Evolutionary conservation across 2,888 invertebrate species (phyloP), one percentile per base, ranked within the genome.

Genomic region (Nephrotoma guestfalica): DNA sequence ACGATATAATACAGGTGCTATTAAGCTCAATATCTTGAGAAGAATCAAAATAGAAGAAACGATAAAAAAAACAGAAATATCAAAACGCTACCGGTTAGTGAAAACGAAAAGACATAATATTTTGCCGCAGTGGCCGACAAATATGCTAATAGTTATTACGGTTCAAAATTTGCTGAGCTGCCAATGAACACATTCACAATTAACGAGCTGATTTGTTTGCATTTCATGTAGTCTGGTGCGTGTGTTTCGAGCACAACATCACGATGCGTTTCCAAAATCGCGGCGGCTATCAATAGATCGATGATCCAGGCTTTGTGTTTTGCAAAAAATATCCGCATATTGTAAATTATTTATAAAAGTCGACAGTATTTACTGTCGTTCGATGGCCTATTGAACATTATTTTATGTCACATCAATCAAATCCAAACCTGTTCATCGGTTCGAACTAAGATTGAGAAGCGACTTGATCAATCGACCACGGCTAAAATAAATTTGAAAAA

Each of bases 181-280:
- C 95, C 96, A 0, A 91, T 99, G 0, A 98, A 98, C 90, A 94
- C 96, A n/a, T 94, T 96, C 88, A 98, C 98, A 0, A 92, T 98
- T 86, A 96, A 96, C 6, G 99, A 99, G 92, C 94, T 99, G 9
- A 92, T 99, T n/a, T 94, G 99, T 88, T 89, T 95, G 86, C 96
- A 96, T 92, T 91, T 96, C 86, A 91, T 96, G 57, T 93, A 94
- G 18, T 96, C 96, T 0, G 97, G 97, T 1, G 94, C 95, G 0
- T 89, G 92, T 86, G 93, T 95, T 3, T 94, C 93, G 87, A 94
- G 94, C 86, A 94, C 93, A 86, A 94, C 95, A 86, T 94, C 95
- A 15, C 94, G 94, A 89, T 96, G 95, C 94, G 96, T 87, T 94
- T 94, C 89, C 94, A 94, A 89, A 94, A 95, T 91, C 93, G 96